A percentile compares a stretch with the other conserved stretches of the same genome.
Conservation (phyloP, 1,140 invertebrate genomes). For the Hesperophylax magnus region DNA sequence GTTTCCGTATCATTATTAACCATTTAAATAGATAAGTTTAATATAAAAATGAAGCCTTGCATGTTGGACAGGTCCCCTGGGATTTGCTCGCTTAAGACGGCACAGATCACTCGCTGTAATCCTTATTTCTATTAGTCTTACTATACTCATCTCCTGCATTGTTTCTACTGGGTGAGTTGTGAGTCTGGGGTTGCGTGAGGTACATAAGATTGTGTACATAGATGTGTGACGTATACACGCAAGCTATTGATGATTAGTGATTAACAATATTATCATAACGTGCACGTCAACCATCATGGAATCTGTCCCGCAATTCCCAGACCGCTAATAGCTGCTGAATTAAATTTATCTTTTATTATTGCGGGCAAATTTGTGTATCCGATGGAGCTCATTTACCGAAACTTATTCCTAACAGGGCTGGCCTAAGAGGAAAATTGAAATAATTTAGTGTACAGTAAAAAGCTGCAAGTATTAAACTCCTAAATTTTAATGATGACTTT, state of each 20-base stretch:
- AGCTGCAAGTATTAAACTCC: too few species aligned
- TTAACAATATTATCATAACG: slow-evolving; percentile 30
- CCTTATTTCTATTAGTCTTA: too few species aligned
- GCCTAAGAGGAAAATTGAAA: background rate
- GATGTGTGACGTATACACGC: background rate
- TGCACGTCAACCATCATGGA: slow-evolving; percentile 30
- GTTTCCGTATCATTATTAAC: too few species aligned
- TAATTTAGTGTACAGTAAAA: too few species aligned
- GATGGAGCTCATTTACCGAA: slow-evolving; percentile 13
- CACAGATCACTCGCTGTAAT: too few species aligned
- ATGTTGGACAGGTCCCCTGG: too few species aligned
- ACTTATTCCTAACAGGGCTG: slow-evolving; percentile 8
- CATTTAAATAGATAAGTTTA: too few species aligned
- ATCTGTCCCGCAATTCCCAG: slow-evolving; percentile 20
- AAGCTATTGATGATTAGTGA: slow-evolving; percentile 31
- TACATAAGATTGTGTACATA: background rate
- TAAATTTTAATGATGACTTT: too few species aligned
- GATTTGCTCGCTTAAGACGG: too few species aligned
- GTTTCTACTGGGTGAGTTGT: too few species aligned
- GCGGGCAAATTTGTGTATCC: slow-evolving; percentile 16
- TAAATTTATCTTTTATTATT: slow-evolving; percentile 42
- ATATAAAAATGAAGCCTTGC: too few species aligned
- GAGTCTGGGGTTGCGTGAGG: background rate
- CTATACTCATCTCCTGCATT: too few species aligned
- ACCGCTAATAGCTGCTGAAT: slow-evolving; percentile 33